A percentile compares a stretch with the other conserved stretches of the same genome.
Evolutionary conservation across 2,113 vertebrate genomes (phyloP).

Genomic region (Alethe diademata): DNA sequence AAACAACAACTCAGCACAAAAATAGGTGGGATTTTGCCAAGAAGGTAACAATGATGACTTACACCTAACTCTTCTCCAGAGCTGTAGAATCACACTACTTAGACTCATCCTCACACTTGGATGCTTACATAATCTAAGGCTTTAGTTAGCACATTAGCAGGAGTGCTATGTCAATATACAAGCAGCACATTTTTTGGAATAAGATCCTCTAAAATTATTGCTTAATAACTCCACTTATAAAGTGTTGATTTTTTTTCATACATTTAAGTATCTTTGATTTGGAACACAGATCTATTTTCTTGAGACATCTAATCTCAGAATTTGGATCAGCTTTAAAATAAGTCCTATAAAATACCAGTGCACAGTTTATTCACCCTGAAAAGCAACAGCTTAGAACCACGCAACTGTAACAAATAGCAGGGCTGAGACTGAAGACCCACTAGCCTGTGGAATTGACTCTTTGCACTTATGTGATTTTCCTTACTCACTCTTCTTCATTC

Average conservation of each 20-base stretch:
- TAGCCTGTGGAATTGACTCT: not conserved
- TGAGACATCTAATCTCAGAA: not conserved
- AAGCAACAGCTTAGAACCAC: not conserved
- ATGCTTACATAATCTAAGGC: not conserved
- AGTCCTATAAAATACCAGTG: not conserved
- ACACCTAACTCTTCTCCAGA: not conserved
- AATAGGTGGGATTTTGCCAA: not conserved
- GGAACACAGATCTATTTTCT: not conserved
- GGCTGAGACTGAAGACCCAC: not conserved
- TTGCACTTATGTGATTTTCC: rapidly evolving
- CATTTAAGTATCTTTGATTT: not conserved
- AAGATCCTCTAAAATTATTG: conserved; percentile 12
- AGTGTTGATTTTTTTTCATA: not conserved
- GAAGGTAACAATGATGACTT: not conserved
- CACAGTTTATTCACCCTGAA: not conserved
- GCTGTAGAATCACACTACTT: not conserved
- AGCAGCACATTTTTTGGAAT: not conserved
- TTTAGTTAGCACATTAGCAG: not conserved
- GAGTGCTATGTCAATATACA: not conserved
- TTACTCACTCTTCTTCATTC: not conserved
- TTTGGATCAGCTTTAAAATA: not conserved
- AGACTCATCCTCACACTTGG: not conserved
- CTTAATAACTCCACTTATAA: not conserved
- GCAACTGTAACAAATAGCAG: not conserved
- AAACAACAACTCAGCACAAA: not conserved